Percentiles rank a stretch among this genome's conserved stretches.
Conservation (phyloP, 2,113 vertebrate genomes). For the Gadus macrocephalus region DNA sequence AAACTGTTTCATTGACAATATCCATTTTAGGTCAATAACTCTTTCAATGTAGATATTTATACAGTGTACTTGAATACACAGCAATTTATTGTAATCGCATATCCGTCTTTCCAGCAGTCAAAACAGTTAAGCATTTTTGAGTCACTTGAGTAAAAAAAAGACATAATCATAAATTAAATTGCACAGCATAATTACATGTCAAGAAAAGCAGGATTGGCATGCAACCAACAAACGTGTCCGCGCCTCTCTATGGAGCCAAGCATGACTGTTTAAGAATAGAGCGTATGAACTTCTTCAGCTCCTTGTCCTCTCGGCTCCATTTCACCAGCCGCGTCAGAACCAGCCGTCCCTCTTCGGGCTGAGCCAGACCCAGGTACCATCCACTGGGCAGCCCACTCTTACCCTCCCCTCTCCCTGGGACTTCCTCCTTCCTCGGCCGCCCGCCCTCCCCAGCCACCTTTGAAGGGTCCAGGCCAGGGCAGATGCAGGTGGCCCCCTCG, state of each 20-base stretch:
- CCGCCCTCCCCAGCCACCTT: constrained; percentile 2
- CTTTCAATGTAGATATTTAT: too few species aligned
- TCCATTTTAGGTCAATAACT: not conserved
- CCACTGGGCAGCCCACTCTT: constrained; percentile 6
- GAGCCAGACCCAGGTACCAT: constrained; percentile 65
- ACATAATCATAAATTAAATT: too few species aligned
- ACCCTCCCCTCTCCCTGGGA: constrained; percentile 12
- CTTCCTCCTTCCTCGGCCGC: constrained; percentile 12
- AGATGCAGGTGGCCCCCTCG: constrained; percentile 63
- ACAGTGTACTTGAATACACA: too few species aligned
- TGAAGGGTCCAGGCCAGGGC: constrained; percentile 61
- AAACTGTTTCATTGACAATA: constrained; percentile 1
- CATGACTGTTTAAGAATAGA: constrained; percentile 66
- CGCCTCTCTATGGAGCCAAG: constrained; percentile 33
- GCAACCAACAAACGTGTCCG: too few species aligned
- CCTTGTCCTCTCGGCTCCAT: constrained; percentile 69
- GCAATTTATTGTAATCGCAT: too few species aligned
- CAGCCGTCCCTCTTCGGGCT: constrained; percentile 60
- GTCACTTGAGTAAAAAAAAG: too few species aligned
- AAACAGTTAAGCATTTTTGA: too few species aligned
- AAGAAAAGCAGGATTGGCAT: not conserved
- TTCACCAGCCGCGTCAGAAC: constrained; percentile 67
- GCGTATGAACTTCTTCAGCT: constrained; percentile 73
- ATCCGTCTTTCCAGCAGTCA: too few species aligned
- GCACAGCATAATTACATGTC: too few species aligned